Evolutionary conservation across 1,140 invertebrate species (phyloP), one percentile per base, ranked within the genome.

Genomic region (Latrodectus geometricus): DNA sequence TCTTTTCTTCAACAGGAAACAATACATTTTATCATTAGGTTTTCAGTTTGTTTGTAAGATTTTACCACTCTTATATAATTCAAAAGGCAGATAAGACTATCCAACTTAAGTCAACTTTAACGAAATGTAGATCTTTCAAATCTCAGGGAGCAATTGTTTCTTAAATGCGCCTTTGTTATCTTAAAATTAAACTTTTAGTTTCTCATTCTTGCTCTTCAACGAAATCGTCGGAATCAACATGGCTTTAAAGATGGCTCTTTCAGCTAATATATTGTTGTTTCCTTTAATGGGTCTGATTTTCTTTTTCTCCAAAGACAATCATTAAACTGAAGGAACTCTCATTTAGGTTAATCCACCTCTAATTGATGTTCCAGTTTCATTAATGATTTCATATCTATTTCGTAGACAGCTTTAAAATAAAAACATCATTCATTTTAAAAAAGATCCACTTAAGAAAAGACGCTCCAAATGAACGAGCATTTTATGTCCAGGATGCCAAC

Each of bases 311-410:
- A 17, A 78, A 65, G 17, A 15, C 35, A 56, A 70, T 54, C 66
- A 80, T 80, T 70, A 80, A 54, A 69, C 78, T 56, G 48, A n/a
- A 21, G n/a, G 48, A 54, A 17, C 23, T 54, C 68, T 69, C 78
- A 80, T 80, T 80, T 70, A 20, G 17, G 50, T 17, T 80, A 80
- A 80, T 80, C 78, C 66, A 14, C 9, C 66, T 80, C 66, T 70
- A 70, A 80, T 80, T 80, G 48, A 80, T 21, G 66, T 80, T 50
- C 54, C 48, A 61, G 12, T 80, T 23, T 20, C 78, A 70, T 54
- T 69, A 80, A 70, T 54, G 66, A 80, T 80, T 80, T 65, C 66
- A 70, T 21, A 66, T 70, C 14, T 66, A 61, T 78, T 78, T 50
- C 49, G n/a, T 78, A 12, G 35, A 48, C 61, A 50, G 17, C n/a